Conservation (phyloP, 2,113 vertebrate species). For the Alouatta palliata region DNA sequence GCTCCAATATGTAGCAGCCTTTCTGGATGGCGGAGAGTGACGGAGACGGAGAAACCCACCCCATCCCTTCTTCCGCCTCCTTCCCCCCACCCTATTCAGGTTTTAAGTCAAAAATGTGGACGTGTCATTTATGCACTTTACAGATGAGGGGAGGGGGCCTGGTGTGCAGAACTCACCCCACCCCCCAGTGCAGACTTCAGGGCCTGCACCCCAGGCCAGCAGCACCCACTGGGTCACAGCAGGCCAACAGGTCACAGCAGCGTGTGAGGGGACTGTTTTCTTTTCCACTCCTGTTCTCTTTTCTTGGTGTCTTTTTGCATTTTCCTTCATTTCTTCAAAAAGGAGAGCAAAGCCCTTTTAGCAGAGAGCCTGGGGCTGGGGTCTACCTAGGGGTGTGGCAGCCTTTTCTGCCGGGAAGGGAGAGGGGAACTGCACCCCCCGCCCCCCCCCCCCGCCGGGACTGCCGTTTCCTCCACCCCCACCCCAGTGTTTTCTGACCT, state of each 20-base stretch:
- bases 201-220: conserved; percentile 6
- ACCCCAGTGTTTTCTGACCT: not conserved
- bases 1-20: conserved; percentile 95
- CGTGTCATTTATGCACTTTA: conserved; percentile 77
- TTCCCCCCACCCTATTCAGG: conserved; percentile 26
- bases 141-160: conserved; percentile 51
- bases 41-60: conserved; percentile 17
- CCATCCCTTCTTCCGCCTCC: not conserved
- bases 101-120: conserved; percentile 67
- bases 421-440: not conserved
- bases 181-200: not conserved
- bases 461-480: not conserved
- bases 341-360: not conserved
- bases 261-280: not conserved
- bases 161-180: not conserved
- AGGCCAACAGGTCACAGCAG: not conserved
- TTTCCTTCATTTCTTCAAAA: not conserved
- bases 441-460: not conserved
- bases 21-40: conserved; percentile 81
- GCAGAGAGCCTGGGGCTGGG: not conserved
- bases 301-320: not conserved
- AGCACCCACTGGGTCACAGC: not conserved
- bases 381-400: not conserved
- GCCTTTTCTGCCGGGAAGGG: conserved; percentile 10
- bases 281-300: not conserved